phyloP scores from a whole-genome alignment of 2,797 vertebrate genomes.

The Cyprinella venusta region DNA sequence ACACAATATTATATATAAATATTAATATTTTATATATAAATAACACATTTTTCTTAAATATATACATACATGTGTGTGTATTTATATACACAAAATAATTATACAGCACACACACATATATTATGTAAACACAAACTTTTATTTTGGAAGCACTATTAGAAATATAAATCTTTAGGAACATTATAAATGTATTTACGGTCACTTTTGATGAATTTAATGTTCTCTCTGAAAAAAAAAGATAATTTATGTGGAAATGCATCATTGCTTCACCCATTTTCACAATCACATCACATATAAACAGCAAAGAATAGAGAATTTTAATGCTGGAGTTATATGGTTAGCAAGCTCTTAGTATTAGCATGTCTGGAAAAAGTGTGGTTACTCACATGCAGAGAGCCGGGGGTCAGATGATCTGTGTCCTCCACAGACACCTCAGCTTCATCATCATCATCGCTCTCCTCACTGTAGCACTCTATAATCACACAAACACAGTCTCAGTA shows the following conservation, averaged over 20 bases:
- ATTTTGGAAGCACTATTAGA: too few relatives aligned
- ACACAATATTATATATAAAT: too few relatives aligned
- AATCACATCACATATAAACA: not conserved
- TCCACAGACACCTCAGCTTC: slow-evolving; percentile 45
- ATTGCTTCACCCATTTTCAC: not conserved
- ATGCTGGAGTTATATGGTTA: not conserved
- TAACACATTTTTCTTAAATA: too few relatives aligned
- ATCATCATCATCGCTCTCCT: slow-evolving; percentile 62
- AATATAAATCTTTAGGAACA: not conserved
- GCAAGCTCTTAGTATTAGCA: not conserved
- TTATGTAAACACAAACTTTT: too few relatives aligned
- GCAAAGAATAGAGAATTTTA: too few relatives aligned
- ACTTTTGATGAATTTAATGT: not conserved
- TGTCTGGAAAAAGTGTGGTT: not conserved
- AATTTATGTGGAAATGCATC: not conserved
- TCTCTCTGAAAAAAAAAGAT: not conserved
- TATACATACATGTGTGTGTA: too few relatives aligned
- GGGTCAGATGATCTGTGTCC: slow-evolving; percentile 45
- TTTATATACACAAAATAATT: too few relatives aligned
- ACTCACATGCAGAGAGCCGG: slow-evolving; percentile 55
- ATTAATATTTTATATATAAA: too few relatives aligned
- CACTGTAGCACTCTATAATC: slow-evolving; percentile 60
- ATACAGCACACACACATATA: too few relatives aligned
- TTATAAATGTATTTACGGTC: not conserved
- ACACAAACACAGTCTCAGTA: not conserved